Evolutionary conservation across 1,140 invertebrate species (phyloP).

Genomic region (Akabosia matsudoensis): DNA sequence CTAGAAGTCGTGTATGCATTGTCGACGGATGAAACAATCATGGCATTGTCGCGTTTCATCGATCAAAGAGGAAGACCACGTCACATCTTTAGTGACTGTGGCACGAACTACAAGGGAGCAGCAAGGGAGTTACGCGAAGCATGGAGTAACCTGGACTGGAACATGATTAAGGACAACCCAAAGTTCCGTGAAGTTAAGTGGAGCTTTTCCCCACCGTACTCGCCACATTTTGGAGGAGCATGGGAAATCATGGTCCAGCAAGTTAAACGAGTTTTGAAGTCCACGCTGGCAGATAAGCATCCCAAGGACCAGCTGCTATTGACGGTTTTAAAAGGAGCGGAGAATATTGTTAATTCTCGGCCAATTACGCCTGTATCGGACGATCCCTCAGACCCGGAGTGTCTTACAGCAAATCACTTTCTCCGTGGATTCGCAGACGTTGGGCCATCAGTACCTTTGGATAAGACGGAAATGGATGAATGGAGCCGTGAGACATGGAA

Average conservation of each 20-base stretch:
- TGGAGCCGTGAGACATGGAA: neutral
- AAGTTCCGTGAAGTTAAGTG: neutral
- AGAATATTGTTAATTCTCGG: constrained; percentile 45
- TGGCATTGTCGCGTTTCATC: constrained; percentile 51
- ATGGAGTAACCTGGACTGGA: too few species aligned
- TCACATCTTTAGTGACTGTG: constrained; percentile 49
- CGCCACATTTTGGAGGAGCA: neutral
- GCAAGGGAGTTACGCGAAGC: neutral
- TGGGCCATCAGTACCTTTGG: neutral
- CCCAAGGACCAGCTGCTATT: constrained; percentile 11
- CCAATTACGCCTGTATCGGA: constrained; percentile 41
- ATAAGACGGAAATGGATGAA: neutral
- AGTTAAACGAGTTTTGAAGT: neutral
- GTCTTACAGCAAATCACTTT: constrained; percentile 47
- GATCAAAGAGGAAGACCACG: constrained; percentile 48
- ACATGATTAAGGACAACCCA: too few species aligned
- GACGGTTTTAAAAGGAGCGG: constrained; percentile 44
- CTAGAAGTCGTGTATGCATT: constrained; percentile 50
- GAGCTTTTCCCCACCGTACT: neutral
- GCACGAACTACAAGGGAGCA: neutral
- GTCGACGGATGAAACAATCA: constrained; percentile 50
- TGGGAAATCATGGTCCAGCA: neutral
- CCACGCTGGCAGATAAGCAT: neutral
- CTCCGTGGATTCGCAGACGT: constrained; percentile 14
- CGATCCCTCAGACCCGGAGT: constrained; percentile 37